Base-by-base conservation (phyloP, 2,888 invertebrate species). In the Agrotis ipsilon region DNA sequence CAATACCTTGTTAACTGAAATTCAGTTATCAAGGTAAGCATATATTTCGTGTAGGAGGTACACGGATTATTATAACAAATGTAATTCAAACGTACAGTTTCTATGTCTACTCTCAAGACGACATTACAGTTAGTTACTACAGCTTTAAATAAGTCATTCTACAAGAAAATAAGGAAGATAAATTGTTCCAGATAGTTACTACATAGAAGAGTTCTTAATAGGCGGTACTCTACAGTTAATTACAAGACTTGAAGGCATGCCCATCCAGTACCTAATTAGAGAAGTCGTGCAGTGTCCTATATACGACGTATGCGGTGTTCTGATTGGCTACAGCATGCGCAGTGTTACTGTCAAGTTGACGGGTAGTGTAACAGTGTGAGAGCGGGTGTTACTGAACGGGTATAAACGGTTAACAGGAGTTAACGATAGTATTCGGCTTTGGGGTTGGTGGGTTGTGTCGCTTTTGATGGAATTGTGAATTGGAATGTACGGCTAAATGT, bases 271-370 rank as follows among this genome's bases (percentile, higher is more conserved):
- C n/a, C n/a, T n/a, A n/a, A n/a, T 24, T n/a, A n/a, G 24, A 19
- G 7, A 54, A 57, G n/a, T 19, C 51, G 43, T 63, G 65, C 62
- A 66, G 19, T 21, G 14, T 57, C 16, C 51, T 64, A 74, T 2
- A 32, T 52, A 69, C 73, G 62, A 66, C 61, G 39, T n/a, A 18
- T 78, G 66, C 71, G 54, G 60, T 54, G 61, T 43, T 75, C 64
- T 60, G 66, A 66, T 58, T 67, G 64, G 55, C 63, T 78, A 63
- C 63, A 52, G 64, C 79, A 71, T 78, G 79, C 76, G 48, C 51
- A n/a, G 66, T 43, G 48, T 61, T 14, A 21, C n/a, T 24, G 65
- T 39, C 13, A 13, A 13, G 39, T 24, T 11, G 19, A 16, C 32
- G 27, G 49, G 13, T 11, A 27, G 27, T 32, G 69, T 64, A 11